Conservation (phyloP, 2,797 vertebrate species). For the Pelochelys cantorii region DNA sequence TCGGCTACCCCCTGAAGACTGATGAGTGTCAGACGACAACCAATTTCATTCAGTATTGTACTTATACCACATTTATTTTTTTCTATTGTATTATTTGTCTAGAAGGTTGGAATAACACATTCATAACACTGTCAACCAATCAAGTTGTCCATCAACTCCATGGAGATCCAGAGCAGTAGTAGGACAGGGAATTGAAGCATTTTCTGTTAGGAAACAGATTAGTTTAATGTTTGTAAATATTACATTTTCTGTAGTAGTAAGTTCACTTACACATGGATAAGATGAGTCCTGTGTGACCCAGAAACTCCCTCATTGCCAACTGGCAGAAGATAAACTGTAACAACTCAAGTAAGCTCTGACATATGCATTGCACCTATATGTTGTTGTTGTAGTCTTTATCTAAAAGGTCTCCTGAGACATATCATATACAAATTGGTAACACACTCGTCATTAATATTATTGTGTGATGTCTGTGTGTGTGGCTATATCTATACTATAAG, state of each 20-base stretch:
- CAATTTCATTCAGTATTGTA: conserved; percentile 47
- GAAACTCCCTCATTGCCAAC: not conserved
- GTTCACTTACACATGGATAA: not conserved
- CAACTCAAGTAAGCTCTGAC: not conserved
- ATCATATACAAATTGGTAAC: not conserved
- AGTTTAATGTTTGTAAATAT: conserved; percentile 3
- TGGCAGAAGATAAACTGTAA: not conserved
- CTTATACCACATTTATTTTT: not conserved
- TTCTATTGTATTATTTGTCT: not conserved
- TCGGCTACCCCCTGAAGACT: not conserved
- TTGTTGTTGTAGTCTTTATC: not conserved
- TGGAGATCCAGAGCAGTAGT: not conserved
- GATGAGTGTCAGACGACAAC: conserved; percentile 46
- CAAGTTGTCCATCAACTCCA: not conserved
- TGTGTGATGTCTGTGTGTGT: not conserved
- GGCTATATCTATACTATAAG: no score
- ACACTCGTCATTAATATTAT: not conserved
- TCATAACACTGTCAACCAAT: not conserved
- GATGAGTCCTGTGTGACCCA: not conserved
- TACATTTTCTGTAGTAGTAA: not conserved
- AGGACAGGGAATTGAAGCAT: not conserved
- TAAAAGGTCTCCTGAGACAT: not conserved
- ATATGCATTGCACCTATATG: not conserved
- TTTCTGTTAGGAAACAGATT: not conserved
- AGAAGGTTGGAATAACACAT: not conserved